Percentiles rank a stretch among this genome's conserved stretches.
phyloP scores from a whole-genome alignment of 1,140 invertebrate species.

The Drosophila subpulchrella region DNA sequence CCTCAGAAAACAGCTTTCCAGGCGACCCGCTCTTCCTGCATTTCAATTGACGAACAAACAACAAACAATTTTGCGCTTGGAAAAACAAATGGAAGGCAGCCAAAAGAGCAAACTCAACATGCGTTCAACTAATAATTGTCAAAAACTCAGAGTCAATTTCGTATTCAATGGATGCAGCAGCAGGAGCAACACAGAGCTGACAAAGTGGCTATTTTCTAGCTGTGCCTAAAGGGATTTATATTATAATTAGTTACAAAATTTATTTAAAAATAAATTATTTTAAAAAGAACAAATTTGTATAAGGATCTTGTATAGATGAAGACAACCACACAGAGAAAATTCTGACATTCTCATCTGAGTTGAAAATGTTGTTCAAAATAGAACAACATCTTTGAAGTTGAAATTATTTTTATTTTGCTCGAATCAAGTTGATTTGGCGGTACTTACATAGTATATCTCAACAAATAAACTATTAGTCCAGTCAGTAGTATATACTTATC shows the following conservation, averaged over 20 bases:
- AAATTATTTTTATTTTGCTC: too few relatives aligned
- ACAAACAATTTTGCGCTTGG: conserved; percentile 82
- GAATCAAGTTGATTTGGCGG: too few relatives aligned
- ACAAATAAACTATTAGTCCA: too few relatives aligned
- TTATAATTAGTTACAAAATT: too few relatives aligned
- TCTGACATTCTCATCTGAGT: too few relatives aligned
- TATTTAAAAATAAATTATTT: neutral
- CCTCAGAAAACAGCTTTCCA: conserved; percentile 41
- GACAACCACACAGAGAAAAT: too few relatives aligned
- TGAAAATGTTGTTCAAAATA: too few relatives aligned
- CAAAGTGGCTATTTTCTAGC: neutral
- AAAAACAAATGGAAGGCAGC: conserved; percentile 64
- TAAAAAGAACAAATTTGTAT: too few relatives aligned
- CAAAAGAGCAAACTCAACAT: conserved; percentile 61
- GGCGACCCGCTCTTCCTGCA: conserved; percentile 39
- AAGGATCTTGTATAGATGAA: too few relatives aligned
- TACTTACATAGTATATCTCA: too few relatives aligned
- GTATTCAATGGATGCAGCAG: conserved; percentile 45
- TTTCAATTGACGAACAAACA: conserved; percentile 74
- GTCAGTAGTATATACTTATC: too few relatives aligned
- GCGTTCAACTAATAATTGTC: conserved; percentile 82
- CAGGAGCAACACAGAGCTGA: conserved; percentile 11
- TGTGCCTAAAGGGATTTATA: neutral
- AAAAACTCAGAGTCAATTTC: conserved; percentile 77
- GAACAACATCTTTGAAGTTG: too few relatives aligned